Percentiles rank a stretch among this genome's conserved stretches.
These are phyloP conservation scores for Centroberyx gerrardi DNA, from an alignment of 2,797 vertebrate genomes.

Conservation along the genomic window DNA sequence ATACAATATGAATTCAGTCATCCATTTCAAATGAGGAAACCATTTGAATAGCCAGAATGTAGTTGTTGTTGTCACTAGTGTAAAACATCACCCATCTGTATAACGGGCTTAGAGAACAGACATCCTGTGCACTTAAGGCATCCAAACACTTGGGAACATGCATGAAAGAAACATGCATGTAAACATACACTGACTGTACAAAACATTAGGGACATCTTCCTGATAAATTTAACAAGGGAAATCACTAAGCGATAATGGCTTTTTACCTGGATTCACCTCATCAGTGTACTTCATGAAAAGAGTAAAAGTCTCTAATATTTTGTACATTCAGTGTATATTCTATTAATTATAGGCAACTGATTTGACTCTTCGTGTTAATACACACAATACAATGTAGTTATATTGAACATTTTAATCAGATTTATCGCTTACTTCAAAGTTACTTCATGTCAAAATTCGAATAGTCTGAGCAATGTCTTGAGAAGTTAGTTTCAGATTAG, in stretches of 20 bases:
- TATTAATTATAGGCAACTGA: constrained; percentile 10
- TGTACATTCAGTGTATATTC: background rate
- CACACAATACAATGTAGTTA: background rate
- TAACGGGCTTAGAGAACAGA: background rate
- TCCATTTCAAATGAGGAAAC: constrained; percentile 3
- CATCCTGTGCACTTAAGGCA: background rate
- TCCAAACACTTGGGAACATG: constrained; percentile 7
- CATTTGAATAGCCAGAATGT: background rate
- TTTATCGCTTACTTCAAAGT: background rate
- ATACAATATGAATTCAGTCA: background rate
- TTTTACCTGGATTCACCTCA: constrained; percentile 4
- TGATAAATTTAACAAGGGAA: constrained; percentile 4
- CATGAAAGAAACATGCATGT: constrained; percentile 5
- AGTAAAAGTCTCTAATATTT: background rate
- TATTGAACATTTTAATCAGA: background rate
- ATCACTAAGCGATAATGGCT: background rate
- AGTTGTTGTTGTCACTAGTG: background rate
- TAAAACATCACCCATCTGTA: background rate
- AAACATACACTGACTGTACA: background rate
- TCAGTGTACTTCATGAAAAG: background rate
- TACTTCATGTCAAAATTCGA: background rate
- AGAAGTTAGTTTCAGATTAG: background rate
- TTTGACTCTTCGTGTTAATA: background rate
- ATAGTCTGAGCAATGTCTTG: background rate
- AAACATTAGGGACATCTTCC: background rate